Evolutionary conservation across 2,113 vertebrate species (phyloP).

Genomic region (Cercopithecus mona): DNA sequence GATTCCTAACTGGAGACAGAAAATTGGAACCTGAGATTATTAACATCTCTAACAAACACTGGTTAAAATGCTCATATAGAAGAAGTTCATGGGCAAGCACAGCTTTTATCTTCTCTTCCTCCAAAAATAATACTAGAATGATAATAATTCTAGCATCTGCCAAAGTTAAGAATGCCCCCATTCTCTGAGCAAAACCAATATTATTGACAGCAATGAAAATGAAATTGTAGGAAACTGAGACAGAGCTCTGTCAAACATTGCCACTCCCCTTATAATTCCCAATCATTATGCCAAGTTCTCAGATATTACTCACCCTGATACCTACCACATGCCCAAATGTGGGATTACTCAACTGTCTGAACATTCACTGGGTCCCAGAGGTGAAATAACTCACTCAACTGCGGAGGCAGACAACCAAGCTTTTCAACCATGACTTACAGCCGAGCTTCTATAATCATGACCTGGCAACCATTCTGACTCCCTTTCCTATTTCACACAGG

Average conservation of each 20-base stretch:
- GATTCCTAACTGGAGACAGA: background rate
- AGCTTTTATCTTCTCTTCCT: background rate
- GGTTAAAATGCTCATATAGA: background rate
- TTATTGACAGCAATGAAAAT: constrained; percentile 2
- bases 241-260: background rate
- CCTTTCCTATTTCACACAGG: background rate
- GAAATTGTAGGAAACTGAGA: constrained; percentile 16
- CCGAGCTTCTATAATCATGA: constrained; percentile 24
- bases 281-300: constrained; percentile 27
- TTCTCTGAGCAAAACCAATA: constrained; percentile 4
- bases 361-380: constrained; percentile 31
- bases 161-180: background rate
- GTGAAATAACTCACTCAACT: constrained; percentile 47
- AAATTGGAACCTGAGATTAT: background rate
- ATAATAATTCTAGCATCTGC: background rate
- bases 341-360: constrained; percentile 56
- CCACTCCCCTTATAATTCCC: background rate
- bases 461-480: constrained; percentile 33
- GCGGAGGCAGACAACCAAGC: background rate
- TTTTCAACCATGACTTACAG: background rate
- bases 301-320: constrained; percentile 31
- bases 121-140: background rate
- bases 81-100: background rate
- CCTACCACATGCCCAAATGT: background rate
- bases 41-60: background rate